phyloP scores from a whole-genome alignment of 2,888 invertebrate genomes.

The Thereva nobilitata region DNA sequence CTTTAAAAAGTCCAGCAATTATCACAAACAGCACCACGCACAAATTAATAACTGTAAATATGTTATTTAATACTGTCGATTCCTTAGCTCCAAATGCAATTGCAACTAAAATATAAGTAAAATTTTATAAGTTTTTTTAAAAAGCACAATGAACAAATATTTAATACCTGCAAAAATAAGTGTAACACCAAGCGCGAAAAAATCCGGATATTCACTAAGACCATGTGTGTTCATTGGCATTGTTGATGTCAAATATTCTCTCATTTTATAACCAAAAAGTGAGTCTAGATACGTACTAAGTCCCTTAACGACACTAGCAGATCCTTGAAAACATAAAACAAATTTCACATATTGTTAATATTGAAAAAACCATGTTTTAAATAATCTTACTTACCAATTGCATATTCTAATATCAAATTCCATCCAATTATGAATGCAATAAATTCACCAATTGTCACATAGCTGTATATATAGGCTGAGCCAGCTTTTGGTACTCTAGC shows the following conservation, averaged over 20 bases:
- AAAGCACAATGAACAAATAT: neutral
- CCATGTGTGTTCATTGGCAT: slow-evolving; percentile 70
- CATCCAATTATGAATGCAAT: slow-evolving; percentile 91
- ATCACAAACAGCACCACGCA: slow-evolving; percentile 81
- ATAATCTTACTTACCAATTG: slow-evolving; percentile 67
- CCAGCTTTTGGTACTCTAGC: slow-evolving; percentile 88
- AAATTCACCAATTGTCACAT: slow-evolving; percentile 90
- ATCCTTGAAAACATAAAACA: slow-evolving; percentile 61
- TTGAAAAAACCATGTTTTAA: neutral
- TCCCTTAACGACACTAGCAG: slow-evolving; percentile 82
- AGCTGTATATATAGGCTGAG: slow-evolving; percentile 92
- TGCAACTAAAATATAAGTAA: slow-evolving; percentile 59
- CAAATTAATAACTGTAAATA: slow-evolving; percentile 83
- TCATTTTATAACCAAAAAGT: slow-evolving; percentile 68
- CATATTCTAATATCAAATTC: slow-evolving; percentile 89
- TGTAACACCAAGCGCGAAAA: slow-evolving; percentile 75
- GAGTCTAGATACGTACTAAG: slow-evolving; percentile 79
- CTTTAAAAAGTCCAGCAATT: slow-evolving; percentile 74
- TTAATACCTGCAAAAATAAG: slow-evolving; percentile 68
- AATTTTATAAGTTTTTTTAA: neutral
- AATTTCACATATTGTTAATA: neutral
- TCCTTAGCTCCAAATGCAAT: slow-evolving; percentile 86
- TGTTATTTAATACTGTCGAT: slow-evolving; percentile 82
- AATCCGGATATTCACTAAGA: slow-evolving; percentile 73
- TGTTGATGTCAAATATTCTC: slow-evolving; percentile 63